These are phyloP conservation scores for Hoplostethus atlanticus DNA, from an alignment of 2,797 vertebrate species.

Conservation along the genomic window DNA sequence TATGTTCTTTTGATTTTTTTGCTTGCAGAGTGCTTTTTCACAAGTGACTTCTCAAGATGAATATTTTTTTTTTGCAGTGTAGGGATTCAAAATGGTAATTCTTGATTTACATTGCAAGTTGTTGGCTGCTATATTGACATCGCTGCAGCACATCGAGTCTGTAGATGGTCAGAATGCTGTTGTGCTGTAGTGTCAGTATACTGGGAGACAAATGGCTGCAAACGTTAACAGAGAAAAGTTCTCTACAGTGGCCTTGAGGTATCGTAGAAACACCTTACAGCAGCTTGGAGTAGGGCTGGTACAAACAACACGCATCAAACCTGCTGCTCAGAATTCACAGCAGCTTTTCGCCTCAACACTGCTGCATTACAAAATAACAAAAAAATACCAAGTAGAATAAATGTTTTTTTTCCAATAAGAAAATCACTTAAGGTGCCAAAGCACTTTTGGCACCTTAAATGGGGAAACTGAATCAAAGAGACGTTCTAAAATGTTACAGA, in stretches of 20 bases:
- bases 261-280: slow-evolving; percentile 9
- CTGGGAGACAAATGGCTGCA: slow-evolving; percentile 12
- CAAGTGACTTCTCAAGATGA: no score
- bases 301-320: not conserved
- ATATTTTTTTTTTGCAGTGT: not conserved
- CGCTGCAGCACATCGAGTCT: not conserved
- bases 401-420: slow-evolving; percentile 8
- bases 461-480: slow-evolving; percentile 14
- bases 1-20: no score
- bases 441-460: not conserved
- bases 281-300: not conserved
- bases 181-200: not conserved
- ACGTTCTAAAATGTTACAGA: not conserved
- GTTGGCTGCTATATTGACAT: not conserved
- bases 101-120: slow-evolving; percentile 11
- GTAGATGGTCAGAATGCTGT: no score
- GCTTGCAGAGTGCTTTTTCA: no score
- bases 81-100: not conserved
- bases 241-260: slow-evolving; percentile 22
- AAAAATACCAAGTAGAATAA: not conserved
- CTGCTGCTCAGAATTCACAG: slow-evolving; percentile 21
- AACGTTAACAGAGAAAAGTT: slow-evolving; percentile 16
- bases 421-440: no score
- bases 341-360: slow-evolving; percentile 11
- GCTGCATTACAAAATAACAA: not conserved